phyloP scores from a whole-genome alignment of 2,113 vertebrate species.

The Phylloscopus trochiloides region DNA sequence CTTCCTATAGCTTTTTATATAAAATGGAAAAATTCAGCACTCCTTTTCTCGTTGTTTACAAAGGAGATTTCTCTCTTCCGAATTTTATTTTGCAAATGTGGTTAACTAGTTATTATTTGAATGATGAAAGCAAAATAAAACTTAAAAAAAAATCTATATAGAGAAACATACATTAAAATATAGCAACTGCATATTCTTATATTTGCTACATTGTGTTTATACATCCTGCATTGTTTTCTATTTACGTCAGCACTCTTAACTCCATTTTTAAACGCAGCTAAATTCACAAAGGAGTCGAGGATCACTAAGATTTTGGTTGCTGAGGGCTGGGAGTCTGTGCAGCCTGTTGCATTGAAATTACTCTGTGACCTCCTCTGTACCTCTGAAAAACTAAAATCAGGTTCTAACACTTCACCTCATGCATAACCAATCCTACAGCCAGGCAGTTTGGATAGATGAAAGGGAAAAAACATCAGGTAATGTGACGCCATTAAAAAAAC shows the following conservation, averaged over 20 bases:
- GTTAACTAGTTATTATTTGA: not conserved
- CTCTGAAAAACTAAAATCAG: not conserved
- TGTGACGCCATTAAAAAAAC: not conserved
- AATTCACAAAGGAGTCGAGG: not conserved
- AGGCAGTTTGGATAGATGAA: not conserved
- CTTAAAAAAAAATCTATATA: not conserved
- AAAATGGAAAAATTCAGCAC: not conserved
- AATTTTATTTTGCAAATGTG: not conserved
- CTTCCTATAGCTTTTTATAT: not conserved
- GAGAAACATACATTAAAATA: not conserved
- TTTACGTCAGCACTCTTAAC: not conserved
- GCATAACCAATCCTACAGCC: not conserved
- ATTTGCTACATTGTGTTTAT: not conserved
- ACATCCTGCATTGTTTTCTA: not conserved
- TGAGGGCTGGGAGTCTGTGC: not conserved
- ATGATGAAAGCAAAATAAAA: not conserved
- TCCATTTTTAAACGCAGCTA: not conserved
- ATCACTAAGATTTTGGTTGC: not conserved
- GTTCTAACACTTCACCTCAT: not conserved
- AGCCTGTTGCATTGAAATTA: not conserved
- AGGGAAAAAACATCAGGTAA: not conserved
- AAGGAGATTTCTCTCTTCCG: not conserved
- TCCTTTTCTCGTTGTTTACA: rapidly evolving
- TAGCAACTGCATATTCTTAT: not conserved
- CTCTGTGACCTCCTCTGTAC: not conserved